These are phyloP conservation scores for Ligdia adustata DNA, from an alignment of 2,888 invertebrate genomes.

Conservation along the genomic window DNA sequence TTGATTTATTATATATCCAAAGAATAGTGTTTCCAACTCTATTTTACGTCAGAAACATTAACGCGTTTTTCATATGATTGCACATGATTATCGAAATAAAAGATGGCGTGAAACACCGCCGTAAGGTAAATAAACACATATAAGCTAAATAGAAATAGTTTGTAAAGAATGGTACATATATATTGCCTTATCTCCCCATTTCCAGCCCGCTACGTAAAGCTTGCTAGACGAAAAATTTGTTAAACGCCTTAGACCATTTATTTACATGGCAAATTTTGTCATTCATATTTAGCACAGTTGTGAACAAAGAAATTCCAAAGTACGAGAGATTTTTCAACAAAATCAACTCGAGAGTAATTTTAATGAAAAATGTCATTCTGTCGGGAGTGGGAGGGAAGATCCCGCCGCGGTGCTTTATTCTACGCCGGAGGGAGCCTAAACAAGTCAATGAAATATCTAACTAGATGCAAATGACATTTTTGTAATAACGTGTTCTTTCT, in stretches of 20 bases:
- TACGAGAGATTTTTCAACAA: slow-evolving; percentile 11
- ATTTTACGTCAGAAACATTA: background rate
- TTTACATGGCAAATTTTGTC: slow-evolving; percentile 48
- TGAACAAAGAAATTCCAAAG: slow-evolving; percentile 17
- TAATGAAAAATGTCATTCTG: slow-evolving; percentile 21
- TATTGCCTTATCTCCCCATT: slow-evolving; percentile 62
- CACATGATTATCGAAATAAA: slow-evolving; percentile 11
- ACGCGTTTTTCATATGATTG: slow-evolving; percentile 1
- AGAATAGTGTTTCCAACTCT: background rate
- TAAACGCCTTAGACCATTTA: slow-evolving; percentile 56
- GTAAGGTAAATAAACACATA: background rate
- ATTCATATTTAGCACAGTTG: slow-evolving; percentile 34
- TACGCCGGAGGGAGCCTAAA: slow-evolving; percentile 2
- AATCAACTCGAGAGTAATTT: slow-evolving; percentile 17
- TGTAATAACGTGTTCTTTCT: background rate
- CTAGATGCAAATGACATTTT: background rate
- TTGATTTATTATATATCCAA: too few species aligned
- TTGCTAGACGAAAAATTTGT: slow-evolving; percentile 58
- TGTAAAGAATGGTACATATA: slow-evolving; percentile 35
- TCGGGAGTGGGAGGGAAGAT: slow-evolving; percentile 8
- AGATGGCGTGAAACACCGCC: background rate
- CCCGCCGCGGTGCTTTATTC: slow-evolving; percentile 5
- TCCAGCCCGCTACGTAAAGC: slow-evolving; percentile 60
- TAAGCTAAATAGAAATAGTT: slow-evolving; percentile 8
- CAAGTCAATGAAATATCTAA: slow-evolving; percentile 6